Evolutionary conservation across 2,797 vertebrate species (phyloP).

Genomic region (Nasua narica): DNA sequence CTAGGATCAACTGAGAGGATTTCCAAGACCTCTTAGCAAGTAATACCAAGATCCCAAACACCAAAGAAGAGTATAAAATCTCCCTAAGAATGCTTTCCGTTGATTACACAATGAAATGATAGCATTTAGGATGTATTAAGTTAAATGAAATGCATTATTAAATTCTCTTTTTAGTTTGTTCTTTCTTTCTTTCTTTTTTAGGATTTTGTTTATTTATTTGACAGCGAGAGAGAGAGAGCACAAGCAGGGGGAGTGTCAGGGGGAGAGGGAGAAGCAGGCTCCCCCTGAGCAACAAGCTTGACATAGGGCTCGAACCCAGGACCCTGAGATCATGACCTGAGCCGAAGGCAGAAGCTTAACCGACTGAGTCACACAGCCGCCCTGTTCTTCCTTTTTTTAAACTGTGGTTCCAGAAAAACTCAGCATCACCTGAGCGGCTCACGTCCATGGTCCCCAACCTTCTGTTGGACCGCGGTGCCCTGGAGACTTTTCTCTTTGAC

Average conservation of each 20-base stretch:
- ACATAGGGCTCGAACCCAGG: background rate
- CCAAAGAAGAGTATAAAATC: too few species aligned
- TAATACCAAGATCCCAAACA: background rate
- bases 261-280: background rate
- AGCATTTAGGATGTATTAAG: too few species aligned
- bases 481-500: background rate
- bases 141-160: background rate
- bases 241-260: background rate
- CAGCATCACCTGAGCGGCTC: rapidly evolving
- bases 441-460: rapidly evolving
- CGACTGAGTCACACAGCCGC: too few species aligned
- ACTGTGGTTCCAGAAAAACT: rapidly evolving
- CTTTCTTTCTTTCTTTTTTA: background rate
- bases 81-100: background rate
- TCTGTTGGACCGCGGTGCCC: too few species aligned
- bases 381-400: background rate
- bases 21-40: background rate
- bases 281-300: too few species aligned
- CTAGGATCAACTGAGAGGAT: rapidly evolving
- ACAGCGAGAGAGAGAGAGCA: background rate
- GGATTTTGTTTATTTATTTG: background rate
- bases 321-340: background rate
- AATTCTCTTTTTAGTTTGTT: background rate
- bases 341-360: too few species aligned
- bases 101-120: rapidly evolving